These are phyloP conservation scores for Caracal caracal DNA, from an alignment of 2,113 vertebrate species.

Conservation along the genomic window DNA sequence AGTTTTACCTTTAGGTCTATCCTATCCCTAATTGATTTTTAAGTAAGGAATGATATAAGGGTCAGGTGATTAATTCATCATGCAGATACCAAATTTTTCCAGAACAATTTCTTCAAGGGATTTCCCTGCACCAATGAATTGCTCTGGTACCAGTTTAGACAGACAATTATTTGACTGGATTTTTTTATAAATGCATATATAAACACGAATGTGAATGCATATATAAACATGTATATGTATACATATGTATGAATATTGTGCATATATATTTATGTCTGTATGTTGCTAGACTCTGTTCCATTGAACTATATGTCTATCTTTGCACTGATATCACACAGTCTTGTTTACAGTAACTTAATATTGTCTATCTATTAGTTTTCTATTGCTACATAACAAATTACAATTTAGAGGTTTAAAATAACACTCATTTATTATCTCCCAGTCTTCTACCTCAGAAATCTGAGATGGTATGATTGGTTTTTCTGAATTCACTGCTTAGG, in stretches of 20 bases:
- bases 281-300: neutral
- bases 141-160: neutral
- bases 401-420: neutral
- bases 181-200: neutral
- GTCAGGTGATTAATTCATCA: neutral
- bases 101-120: neutral
- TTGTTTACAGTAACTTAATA: neutral
- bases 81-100: neutral
- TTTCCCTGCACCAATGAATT: neutral
- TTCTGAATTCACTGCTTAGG: neutral
- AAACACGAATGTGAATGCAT: neutral
- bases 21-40: neutral
- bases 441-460: neutral
- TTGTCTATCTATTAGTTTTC: neutral
- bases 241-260: neutral
- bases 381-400: neutral
- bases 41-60: neutral
- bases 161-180: neutral
- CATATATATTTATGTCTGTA: neutral
- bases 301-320: neutral
- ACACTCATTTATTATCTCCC: neutral
- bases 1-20: neutral
- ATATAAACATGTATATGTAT: neutral
- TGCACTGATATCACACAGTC: neutral
- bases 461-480: neutral